Evolutionary conservation across 92 coral and sea anemone genomes (phyloP).

Genomic region (Parazoanthus swiftii): DNA sequence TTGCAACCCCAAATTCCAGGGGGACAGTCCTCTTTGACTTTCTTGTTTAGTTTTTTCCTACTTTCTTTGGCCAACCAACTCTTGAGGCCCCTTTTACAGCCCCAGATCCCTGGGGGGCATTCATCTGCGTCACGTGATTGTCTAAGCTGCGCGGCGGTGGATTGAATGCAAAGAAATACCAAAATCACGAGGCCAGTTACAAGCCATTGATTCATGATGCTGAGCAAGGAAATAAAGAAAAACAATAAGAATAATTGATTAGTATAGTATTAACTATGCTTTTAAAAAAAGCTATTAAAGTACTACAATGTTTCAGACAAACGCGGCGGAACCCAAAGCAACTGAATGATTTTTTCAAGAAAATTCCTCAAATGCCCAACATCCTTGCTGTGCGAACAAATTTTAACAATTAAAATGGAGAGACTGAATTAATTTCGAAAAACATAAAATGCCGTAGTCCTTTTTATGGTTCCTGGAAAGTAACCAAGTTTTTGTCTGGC

Average conservation of each 20-base stretch:
- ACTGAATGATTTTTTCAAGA: too few relatives aligned
- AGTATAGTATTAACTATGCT: neutral
- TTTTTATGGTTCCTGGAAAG: too few relatives aligned
- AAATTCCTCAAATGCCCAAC: too few relatives aligned
- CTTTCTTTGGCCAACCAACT: constrained; percentile 3
- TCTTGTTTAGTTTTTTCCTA: neutral
- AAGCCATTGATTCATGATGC: constrained; percentile 20
- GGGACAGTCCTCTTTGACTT: constrained; percentile 16
- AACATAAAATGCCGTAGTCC: too few relatives aligned
- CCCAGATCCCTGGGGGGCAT: constrained; percentile 38
- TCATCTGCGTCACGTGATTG: constrained; percentile 14
- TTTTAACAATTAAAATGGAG: too few relatives aligned
- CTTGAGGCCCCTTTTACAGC: constrained; percentile 28
- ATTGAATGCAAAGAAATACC: constrained; percentile 22
- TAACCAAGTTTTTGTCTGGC: too few relatives aligned
- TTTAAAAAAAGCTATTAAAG: too few relatives aligned
- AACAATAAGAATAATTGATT: neutral
- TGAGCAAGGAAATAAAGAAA: neutral
- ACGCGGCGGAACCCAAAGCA: too few relatives aligned
- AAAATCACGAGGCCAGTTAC: constrained; percentile 8
- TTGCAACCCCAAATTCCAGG: constrained; percentile 8
- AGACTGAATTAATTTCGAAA: too few relatives aligned
- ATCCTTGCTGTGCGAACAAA: too few relatives aligned
- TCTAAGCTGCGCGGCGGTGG: neutral
- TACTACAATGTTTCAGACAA: too few relatives aligned